Percentiles rank a stretch among this genome's conserved stretches.
These are phyloP conservation scores for Chauna torquata DNA, from an alignment of 2,113 vertebrate species.

Conservation along the genomic window DNA sequence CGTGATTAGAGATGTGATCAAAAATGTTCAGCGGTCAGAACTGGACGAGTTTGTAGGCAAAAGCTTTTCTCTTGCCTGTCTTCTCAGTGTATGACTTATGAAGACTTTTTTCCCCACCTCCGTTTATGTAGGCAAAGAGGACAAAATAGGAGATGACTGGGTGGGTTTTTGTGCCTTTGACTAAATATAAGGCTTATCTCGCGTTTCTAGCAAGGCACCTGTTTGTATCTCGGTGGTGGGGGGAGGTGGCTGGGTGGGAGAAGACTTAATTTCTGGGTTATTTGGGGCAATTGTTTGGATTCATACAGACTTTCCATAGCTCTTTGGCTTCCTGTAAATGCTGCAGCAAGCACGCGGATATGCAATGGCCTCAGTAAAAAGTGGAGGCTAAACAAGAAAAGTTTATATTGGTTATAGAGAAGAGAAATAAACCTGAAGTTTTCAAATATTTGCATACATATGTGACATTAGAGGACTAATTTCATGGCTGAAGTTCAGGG, in stretches of 20 bases:
- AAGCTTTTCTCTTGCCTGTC: conserved; percentile 18
- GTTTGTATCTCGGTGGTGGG: too few relatives aligned
- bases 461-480: neutral
- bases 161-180: too few relatives aligned
- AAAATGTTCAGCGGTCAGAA: neutral
- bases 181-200: too few relatives aligned
- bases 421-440: neutral
- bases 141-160: neutral
- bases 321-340: too few relatives aligned
- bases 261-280: too few relatives aligned
- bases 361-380: too few relatives aligned
- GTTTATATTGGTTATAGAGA: neutral
- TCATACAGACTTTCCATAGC: too few relatives aligned
- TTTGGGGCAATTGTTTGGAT: too few relatives aligned
- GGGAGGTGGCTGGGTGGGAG: too few relatives aligned
- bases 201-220: too few relatives aligned
- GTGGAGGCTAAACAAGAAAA: neutral
- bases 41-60: neutral
- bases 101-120: neutral
- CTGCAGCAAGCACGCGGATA: too few relatives aligned
- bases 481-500: neutral
- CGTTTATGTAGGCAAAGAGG: neutral
- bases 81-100: neutral
- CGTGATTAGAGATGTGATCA: neutral
- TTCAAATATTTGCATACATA: neutral